Conservation (phyloP, 1,140 invertebrate genomes). For the Drosophila ananassae region DNA sequence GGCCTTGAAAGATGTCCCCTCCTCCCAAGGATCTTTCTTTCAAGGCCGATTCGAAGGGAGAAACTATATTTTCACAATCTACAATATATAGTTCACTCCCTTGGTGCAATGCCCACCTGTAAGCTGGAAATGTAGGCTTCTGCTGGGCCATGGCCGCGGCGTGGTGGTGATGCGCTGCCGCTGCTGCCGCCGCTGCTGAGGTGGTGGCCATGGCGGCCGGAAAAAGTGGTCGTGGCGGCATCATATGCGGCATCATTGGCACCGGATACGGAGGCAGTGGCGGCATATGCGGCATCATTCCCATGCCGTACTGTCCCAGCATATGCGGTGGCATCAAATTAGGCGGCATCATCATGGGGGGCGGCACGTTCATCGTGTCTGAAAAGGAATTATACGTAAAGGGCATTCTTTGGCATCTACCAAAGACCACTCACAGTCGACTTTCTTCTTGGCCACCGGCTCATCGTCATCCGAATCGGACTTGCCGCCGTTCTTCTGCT, state of each 20-base stretch:
- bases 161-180: constrained; percentile 62
- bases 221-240: constrained; percentile 92
- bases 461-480: constrained; percentile 92
- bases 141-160: constrained; percentile 86
- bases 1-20: not conserved
- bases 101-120: constrained; percentile 85
- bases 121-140: constrained; percentile 92
- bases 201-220: constrained; percentile 89
- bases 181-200: constrained; percentile 85
- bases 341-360: constrained; percentile 85
- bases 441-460: constrained; percentile 90
- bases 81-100: not conserved
- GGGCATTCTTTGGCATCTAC: not conserved
- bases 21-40: not conserved
- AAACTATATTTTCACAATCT: not conserved
- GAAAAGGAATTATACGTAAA: not conserved
- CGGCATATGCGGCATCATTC: constrained; percentile 86
- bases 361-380: constrained; percentile 84
- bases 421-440: constrained; percentile 85
- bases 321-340: constrained; percentile 87
- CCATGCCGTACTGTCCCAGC: constrained; percentile 85
- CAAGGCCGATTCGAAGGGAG: not conserved
- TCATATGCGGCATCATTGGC: constrained; percentile 87
- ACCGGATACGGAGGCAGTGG: constrained; percentile 86
- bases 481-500: constrained; percentile 89